Base-by-base conservation (phyloP, 92 coral and sea anemone genomes). In the Ricordea florida region DNA sequence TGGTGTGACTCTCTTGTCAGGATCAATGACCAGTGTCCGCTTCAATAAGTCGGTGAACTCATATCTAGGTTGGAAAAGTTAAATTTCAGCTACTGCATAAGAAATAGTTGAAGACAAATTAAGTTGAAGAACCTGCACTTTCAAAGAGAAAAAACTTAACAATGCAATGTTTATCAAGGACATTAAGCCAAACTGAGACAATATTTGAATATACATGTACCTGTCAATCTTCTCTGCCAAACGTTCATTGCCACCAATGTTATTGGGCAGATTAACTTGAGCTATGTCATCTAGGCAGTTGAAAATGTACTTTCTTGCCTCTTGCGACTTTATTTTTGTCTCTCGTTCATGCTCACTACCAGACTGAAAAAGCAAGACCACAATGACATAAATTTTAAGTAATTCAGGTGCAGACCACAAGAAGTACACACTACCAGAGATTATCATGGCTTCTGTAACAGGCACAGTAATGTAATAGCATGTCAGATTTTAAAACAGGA, bases 171-270 rank as follows among this genome's bases (percentile, higher is more conserved):
- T n/a, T n/a, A n/a, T n/a, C n/a, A n/a, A n/a, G n/a, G n/a, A n/a
- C n/a, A n/a, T n/a, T n/a, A n/a, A n/a, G n/a, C n/a, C n/a, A n/a
- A n/a, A n/a, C n/a, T n/a, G n/a, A n/a, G n/a, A n/a, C n/a, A n/a
- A n/a, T n/a, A n/a, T n/a, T n/a, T 42, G 3, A 8, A 43, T 5
- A 43, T 43, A 43, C 6, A 22, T 69, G 8, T 31, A 91, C 98
- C 98, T 94, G 85, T 94, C 98, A 75, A 94, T 75, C 63, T 89
- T 94, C 66, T 94, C 98, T 0, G 98, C 98, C 0, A 86, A 82
- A 32, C 92, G 81, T 21, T 94, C 98, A 80, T 88, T 91, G 17
- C 97, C 96, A 59, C 85, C 81, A 27, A 89, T 34, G 37, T 57
- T 85, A 57, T 91, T 89, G 0, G 98, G 86, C 79, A 94, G 28